Base-by-base conservation (phyloP, 2,797 vertebrate species). In the Podarcis siculus region DNA sequence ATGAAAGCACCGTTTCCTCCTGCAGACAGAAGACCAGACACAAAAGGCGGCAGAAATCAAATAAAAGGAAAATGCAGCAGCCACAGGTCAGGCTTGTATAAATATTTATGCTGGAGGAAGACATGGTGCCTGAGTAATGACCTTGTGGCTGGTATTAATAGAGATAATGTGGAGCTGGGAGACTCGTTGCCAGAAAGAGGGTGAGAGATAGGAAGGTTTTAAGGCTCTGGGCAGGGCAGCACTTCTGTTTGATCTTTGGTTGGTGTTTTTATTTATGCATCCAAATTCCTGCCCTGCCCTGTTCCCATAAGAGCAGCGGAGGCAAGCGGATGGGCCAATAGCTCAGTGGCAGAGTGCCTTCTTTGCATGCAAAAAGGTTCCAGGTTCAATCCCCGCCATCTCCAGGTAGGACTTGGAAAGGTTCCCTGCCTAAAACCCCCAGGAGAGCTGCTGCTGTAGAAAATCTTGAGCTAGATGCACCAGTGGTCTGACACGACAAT, bases 41-140 rank as follows among this genome's bases (percentile, higher is more conserved):
- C 96, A 95, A 96, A 97, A 97, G 96, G 96, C 96, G 95, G 97
- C 96, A 96, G 97, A 97, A 97, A 97, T 97, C 96, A 97, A 97
- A 97, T 97, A 97, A 97, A 97, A 97, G 95, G 96, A 96, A 96
- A 96, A 95, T 5, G 92, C 94, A 87, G 95, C 96, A 96, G 96
- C 94, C 95, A 66, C 96, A 96, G 96, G 97, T 97, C 96, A 96
- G 94, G 92, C 94, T 96, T 97, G 92, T 95, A 96, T 97, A 97
- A 97, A 97, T 97, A 97, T 97, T 97, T 97, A 97, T 97, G 94
- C 97, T 96, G 95, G 89, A 96, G 95, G 96, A 96, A 96, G 96
- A 96, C 95, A 96, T 95, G 90, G 94, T 97, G 96, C 96, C 96
- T 97, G 96, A 95, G 95, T 97, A 96, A 97, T 96, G 97, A 96